A percentile compares a stretch with the other conserved stretches of the same genome.
phyloP scores from a whole-genome alignment of 2,113 vertebrate genomes.

The Cynocephalus volans region DNA sequence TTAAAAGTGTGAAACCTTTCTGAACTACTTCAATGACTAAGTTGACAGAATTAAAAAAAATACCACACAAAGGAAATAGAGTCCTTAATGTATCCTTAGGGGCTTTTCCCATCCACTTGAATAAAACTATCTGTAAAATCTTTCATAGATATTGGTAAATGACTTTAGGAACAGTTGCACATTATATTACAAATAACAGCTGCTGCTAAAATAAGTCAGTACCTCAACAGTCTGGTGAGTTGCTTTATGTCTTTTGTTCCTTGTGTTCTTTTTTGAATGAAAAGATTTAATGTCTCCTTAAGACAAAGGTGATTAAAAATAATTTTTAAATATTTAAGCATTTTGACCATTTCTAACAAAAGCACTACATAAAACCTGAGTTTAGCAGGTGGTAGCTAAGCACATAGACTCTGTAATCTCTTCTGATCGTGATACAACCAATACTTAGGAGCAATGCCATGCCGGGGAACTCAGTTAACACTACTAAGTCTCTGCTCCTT shows the following conservation, averaged over 20 bases:
- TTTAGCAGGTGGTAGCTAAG: background rate
- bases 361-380: background rate
- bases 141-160: conserved; percentile 38
- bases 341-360: conserved; percentile 35
- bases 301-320: background rate
- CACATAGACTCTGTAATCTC: background rate
- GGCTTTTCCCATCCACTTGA: background rate
- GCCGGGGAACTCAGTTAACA: background rate
- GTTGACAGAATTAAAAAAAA: background rate
- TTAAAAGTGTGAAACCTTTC: conserved; percentile 65
- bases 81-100: background rate
- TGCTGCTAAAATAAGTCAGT: background rate
- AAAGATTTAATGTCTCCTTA: background rate
- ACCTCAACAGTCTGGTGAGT: background rate
- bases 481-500: background rate
- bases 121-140: background rate
- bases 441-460: background rate
- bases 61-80: background rate
- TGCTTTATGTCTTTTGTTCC: background rate
- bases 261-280: background rate
- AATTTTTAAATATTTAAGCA: conserved; percentile 29
- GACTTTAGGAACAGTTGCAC: conserved; percentile 19
- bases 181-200: background rate
- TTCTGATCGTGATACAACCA: background rate
- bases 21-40: conserved; percentile 53